These are phyloP conservation scores for Chloebia gouldiae DNA, from an alignment of 2,113 vertebrate genomes.

Conservation along the genomic window DNA sequence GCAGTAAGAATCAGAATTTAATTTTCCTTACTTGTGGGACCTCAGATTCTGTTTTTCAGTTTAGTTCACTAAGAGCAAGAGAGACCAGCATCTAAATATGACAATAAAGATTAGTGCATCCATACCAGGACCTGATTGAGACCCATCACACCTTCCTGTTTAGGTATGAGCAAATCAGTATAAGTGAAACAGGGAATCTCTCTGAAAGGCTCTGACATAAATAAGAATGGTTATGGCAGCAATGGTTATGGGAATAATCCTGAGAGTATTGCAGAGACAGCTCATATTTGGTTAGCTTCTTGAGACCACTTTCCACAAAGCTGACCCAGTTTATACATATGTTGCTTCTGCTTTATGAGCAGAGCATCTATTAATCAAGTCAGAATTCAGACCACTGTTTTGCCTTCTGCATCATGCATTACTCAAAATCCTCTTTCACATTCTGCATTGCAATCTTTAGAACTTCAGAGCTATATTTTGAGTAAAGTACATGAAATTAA, in stretches of 20 bases:
- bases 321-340: not conserved
- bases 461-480: not conserved
- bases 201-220: not conserved
- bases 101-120: not conserved
- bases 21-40: slow-evolving; percentile 1
- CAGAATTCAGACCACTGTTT: not conserved
- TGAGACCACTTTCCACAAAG: not conserved
- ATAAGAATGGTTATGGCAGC: not conserved
- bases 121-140: not conserved
- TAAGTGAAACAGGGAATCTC: not conserved
- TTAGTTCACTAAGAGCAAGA: not conserved
- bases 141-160: not conserved
- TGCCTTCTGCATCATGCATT: not conserved
- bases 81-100: not conserved
- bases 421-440: not conserved
- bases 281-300: slow-evolving; percentile 11
- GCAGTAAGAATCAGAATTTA: not conserved
- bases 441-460: not conserved
- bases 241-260: not conserved
- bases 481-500: not conserved
- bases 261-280: not conserved
- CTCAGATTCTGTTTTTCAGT: not conserved
- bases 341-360: not conserved
- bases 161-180: not conserved
- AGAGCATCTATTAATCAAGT: not conserved